Percentiles rank a stretch among this genome's conserved stretches.
Evolutionary conservation across 2,113 vertebrate species (phyloP).

Genomic region (Aldabrachelys gigantea): DNA sequence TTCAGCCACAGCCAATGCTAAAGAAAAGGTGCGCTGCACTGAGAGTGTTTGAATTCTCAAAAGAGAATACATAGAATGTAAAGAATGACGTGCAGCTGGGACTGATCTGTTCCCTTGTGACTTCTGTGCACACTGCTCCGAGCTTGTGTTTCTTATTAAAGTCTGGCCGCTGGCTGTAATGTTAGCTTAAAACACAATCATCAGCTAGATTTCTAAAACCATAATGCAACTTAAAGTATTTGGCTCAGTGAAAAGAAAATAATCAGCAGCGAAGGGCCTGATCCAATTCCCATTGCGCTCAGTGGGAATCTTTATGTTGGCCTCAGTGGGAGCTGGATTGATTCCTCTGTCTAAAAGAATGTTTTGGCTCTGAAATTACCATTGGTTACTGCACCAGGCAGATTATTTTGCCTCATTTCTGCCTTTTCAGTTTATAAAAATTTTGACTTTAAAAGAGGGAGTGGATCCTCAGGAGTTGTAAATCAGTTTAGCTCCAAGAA

Average conservation of each 20-base stretch:
- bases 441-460: not conserved
- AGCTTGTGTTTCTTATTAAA: slow-evolving; percentile 49
- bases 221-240: fast-evolving
- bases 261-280: not conserved
- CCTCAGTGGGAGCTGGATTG: slow-evolving; percentile 41
- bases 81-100: not conserved
- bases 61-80: slow-evolving; percentile 19
- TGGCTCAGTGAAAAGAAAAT: slow-evolving; percentile 6
- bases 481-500: not conserved
- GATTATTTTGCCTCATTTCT: slow-evolving; percentile 5
- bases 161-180: slow-evolving; percentile 36
- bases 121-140: not conserved
- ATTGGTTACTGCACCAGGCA: fast-evolving
- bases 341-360: slow-evolving; percentile 19
- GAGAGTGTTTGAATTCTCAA: not conserved
- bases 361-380: not conserved
- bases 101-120: not conserved
- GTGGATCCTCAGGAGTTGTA: fast-evolving
- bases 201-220: not conserved
- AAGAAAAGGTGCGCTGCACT: not conserved
- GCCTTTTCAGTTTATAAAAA: not conserved
- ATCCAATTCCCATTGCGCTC: slow-evolving; percentile 25
- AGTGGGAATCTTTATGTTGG: slow-evolving; percentile 43
- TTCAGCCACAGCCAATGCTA: not conserved
- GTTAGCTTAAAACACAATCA: not conserved